phyloP scores from a whole-genome alignment of 2,797 vertebrate genomes.

The Sebastes melanostomus region DNA sequence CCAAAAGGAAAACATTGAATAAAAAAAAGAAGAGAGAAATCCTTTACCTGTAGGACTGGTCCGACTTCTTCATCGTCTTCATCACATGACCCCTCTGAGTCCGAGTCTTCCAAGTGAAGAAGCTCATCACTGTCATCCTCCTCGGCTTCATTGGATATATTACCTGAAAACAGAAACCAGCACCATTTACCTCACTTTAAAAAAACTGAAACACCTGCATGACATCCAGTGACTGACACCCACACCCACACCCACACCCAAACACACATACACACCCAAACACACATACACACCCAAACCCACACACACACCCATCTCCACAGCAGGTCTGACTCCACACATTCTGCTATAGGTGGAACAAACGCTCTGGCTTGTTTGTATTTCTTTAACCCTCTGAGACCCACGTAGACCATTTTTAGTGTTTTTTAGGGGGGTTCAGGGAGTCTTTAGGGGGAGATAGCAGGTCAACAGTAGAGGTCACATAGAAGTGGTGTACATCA shows the following conservation, averaged over 20 bases:
- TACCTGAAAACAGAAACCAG: conserved; percentile 33
- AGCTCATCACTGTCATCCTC: conserved; percentile 19
- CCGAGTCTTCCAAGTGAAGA: conserved; percentile 26
- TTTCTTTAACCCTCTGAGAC: too few species aligned
- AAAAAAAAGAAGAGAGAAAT: not conserved
- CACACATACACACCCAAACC: not conserved
- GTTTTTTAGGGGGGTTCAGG: too few species aligned
- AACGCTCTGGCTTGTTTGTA: not conserved
- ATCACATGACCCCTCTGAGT: conserved; percentile 20
- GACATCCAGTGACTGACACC: not conserved
- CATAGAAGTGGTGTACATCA: too few species aligned
- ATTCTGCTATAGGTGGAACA: not conserved
- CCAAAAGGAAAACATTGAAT: not conserved
- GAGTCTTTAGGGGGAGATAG: too few species aligned
- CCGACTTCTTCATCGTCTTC: conserved; percentile 62
- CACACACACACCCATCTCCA: not conserved
- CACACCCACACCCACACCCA: too few species aligned
- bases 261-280: too few species aligned
- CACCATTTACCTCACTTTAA: not conserved
- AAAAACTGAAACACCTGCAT: not conserved
- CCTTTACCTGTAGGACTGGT: conserved; percentile 87
- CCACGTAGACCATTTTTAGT: too few species aligned
- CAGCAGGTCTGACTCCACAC: not conserved
- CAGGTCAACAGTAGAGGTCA: too few species aligned
- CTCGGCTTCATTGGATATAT: not conserved